phyloP scores from a whole-genome alignment of 2,797 vertebrate genomes.

The Bufotes viridis region DNA sequence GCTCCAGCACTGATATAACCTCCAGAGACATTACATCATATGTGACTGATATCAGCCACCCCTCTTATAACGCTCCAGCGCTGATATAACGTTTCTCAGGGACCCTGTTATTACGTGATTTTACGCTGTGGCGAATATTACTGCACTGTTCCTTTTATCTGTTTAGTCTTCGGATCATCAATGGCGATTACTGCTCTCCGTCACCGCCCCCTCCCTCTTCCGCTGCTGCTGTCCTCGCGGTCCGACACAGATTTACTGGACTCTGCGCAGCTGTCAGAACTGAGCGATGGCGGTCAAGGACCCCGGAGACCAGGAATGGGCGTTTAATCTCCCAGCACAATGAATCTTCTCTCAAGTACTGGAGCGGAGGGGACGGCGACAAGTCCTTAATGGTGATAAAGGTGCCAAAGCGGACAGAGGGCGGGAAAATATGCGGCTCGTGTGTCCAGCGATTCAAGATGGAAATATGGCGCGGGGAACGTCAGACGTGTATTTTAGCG shows the following conservation, averaged over 20 bases:
- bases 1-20: too few species aligned
- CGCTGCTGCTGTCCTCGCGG: neutral
- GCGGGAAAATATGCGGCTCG: neutral
- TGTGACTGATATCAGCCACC: too few species aligned
- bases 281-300: constrained; percentile 47
- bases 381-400: neutral
- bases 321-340: constrained; percentile 17
- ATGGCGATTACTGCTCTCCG: neutral
- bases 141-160: too few species aligned
- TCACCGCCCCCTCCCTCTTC: neutral
- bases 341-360: constrained; percentile 54
- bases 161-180: neutral
- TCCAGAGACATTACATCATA: too few species aligned
- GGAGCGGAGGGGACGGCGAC: neutral
- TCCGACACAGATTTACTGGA: constrained; percentile 33
- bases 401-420: neutral
- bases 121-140: too few species aligned
- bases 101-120: too few species aligned
- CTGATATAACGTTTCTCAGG: too few species aligned
- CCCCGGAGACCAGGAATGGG: constrained; percentile 43
- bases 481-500: neutral
- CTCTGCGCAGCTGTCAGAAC: constrained; percentile 20
- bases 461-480: neutral
- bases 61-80: too few species aligned
- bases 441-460: neutral